Conservation (phyloP, 2,113 vertebrate genomes). For the Echinops telfairi region DNA sequence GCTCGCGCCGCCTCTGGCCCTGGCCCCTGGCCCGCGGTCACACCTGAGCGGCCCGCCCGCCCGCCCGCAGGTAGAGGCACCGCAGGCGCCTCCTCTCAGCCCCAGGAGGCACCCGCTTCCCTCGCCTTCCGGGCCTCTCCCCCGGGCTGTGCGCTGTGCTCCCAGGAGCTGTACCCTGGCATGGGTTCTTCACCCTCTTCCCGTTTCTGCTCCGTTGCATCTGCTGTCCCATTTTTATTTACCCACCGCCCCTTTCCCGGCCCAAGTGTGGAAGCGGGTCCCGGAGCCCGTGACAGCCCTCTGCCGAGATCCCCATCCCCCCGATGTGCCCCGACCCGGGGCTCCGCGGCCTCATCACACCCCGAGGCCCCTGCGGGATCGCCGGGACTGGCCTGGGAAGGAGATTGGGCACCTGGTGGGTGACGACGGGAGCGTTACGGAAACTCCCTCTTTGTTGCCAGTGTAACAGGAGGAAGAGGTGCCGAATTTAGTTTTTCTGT, state of each 20-base stretch:
- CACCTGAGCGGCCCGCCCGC: conserved; percentile 78
- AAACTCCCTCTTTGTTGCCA: conserved; percentile 84
- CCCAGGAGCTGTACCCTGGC: background rate
- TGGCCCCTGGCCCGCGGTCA: background rate
- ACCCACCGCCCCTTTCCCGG: background rate
- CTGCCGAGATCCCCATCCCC: conserved; percentile 57
- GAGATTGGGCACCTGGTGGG: conserved; percentile 80
- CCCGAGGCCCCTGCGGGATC: conserved; percentile 74
- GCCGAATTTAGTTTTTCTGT: conserved; percentile 83
- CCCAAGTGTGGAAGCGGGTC: background rate
- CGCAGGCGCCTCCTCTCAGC: conserved; percentile 29
- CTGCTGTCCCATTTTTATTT: background rate
- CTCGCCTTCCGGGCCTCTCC: background rate
- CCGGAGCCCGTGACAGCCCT: background rate
- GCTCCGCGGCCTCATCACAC: conserved; percentile 67
- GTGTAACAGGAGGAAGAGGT: conserved; percentile 83
- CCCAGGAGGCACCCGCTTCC: conserved; percentile 21
- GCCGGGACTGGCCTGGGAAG: conserved; percentile 36
- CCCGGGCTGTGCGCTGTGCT: background rate
- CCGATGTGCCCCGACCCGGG: conserved; percentile 69
- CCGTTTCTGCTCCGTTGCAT: conserved; percentile 14
- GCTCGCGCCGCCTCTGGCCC: background rate
- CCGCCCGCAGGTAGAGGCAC: conserved; percentile 69
- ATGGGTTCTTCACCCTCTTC: background rate
- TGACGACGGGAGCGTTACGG: conserved; percentile 78